Conservation (phyloP, 1,140 invertebrate genomes). For the Diachasmimorpha longicaudata region DNA sequence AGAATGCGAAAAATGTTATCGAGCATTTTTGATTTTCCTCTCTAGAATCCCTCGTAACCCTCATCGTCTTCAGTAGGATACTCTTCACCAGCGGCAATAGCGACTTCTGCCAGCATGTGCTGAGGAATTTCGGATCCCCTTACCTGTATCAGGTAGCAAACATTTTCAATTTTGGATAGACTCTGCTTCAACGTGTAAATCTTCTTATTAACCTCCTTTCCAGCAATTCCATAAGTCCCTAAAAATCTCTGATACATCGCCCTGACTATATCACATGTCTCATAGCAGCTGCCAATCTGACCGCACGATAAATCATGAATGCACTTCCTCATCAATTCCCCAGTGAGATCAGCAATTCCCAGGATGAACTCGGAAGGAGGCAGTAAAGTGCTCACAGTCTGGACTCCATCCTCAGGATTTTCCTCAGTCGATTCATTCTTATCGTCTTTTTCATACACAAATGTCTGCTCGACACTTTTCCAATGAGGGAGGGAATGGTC, state of each 20-base stretch:
- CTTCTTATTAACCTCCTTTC: constrained; percentile 78
- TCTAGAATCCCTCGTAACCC: constrained; percentile 48
- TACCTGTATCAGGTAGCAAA: constrained; percentile 83
- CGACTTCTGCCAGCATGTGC: constrained; percentile 69
- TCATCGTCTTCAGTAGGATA: constrained; percentile 61
- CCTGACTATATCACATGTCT: constrained; percentile 75
- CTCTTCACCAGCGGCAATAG: constrained; percentile 50
- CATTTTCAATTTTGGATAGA: constrained; percentile 82
- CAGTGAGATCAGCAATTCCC: constrained; percentile 87
- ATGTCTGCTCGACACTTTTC: constrained; percentile 58
- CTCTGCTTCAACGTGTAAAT: constrained; percentile 73
- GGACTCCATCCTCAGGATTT: constrained; percentile 10
- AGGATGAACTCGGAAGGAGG: constrained; percentile 77
- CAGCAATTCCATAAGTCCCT: constrained; percentile 61
- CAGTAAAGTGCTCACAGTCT: constrained; percentile 50
- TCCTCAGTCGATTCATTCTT: constrained; percentile 24
- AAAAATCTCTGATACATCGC: constrained; percentile 76
- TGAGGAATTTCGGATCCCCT: constrained; percentile 80
- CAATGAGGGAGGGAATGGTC: constrained; percentile 57
- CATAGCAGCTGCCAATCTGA: constrained; percentile 76
- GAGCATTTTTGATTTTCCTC: neutral
- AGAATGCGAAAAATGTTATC: too few relatives aligned
- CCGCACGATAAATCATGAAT: constrained; percentile 83
- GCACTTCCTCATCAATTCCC: constrained; percentile 88
- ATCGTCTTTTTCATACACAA: constrained; percentile 48